These are phyloP conservation scores for Poeciliopsis paucimaculata DNA, from an alignment of 2,797 vertebrate species.

Conservation along the genomic window DNA sequence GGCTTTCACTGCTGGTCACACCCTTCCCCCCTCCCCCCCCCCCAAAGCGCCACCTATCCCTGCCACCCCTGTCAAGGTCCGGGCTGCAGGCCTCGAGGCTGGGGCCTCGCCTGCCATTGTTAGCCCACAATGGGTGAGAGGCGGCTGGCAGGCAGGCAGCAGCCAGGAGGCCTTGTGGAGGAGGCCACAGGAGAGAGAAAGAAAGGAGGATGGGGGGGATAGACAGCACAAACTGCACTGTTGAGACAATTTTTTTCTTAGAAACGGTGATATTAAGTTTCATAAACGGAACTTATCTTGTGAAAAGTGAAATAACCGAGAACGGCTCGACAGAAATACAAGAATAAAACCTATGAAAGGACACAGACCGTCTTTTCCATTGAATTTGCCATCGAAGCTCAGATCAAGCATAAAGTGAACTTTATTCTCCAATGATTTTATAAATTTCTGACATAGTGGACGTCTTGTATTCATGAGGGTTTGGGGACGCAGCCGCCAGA, in stretches of 20 bases:
- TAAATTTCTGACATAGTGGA: constrained; percentile 41
- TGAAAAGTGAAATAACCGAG: background rate
- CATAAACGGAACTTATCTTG: background rate
- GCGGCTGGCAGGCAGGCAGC: constrained; percentile 72
- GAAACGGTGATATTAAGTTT: constrained; percentile 14
- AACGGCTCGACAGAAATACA: background rate
- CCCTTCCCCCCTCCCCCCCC: background rate
- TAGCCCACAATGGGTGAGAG: constrained; percentile 78
- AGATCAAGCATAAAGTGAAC: constrained; percentile 55
- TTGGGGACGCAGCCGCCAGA: too few species aligned
- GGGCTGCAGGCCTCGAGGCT: constrained; percentile 77
- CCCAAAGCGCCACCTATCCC: constrained; percentile 37
- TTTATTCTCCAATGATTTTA: constrained; percentile 49
- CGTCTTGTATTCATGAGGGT: background rate
- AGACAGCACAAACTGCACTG: background rate
- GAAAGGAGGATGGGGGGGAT: constrained; percentile 12
- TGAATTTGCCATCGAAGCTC: constrained; percentile 42
- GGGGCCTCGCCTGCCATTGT: constrained; percentile 83
- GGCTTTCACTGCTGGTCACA: constrained; percentile 64
- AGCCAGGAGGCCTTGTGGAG: constrained; percentile 75
- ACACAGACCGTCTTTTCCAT: constrained; percentile 40
- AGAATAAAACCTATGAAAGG: constrained; percentile 10
- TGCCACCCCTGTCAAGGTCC: constrained; percentile 49
- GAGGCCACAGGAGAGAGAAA: constrained; percentile 33
- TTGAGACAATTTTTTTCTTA: constrained; percentile 7